phyloP scores from a whole-genome alignment of 1,140 invertebrate genomes.

The Drosophila subobscura region DNA sequence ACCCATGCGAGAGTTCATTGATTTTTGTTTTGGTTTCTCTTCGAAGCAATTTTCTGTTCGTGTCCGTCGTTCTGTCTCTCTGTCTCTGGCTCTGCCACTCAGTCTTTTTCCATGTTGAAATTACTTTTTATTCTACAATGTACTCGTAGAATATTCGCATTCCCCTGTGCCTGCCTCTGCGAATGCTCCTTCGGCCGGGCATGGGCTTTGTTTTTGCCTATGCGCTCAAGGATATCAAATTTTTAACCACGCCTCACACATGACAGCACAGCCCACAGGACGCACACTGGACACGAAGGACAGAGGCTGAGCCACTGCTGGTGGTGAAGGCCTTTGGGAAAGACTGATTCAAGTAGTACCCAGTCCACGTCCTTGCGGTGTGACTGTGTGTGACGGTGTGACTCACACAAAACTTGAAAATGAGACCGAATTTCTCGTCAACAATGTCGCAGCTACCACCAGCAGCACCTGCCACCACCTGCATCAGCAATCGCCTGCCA shows the following conservation, averaged over 20 bases:
- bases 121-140: constrained; percentile 35
- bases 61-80: constrained; percentile 20
- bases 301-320: neutral
- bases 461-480: neutral
- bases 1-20: constrained; percentile 41
- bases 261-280: constrained; percentile 41
- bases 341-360: neutral
- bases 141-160: neutral
- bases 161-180: neutral
- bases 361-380: constrained; percentile 3
- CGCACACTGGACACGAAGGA: constrained; percentile 10
- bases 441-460: constrained; percentile 10
- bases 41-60: constrained; percentile 24
- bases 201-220: constrained; percentile 37
- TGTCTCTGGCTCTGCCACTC: neutral
- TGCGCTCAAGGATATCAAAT: constrained; percentile 77
- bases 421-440: constrained; percentile 11
- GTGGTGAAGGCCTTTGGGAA: neutral
- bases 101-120: constrained; percentile 18
- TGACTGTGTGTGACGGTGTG: constrained; percentile 4
- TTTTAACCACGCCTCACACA: constrained; percentile 78
- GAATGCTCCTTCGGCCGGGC: neutral
- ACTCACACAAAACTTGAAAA: constrained; percentile 47
- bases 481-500: neutral
- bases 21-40: constrained; percentile 30